Evolutionary conservation across 2,797 vertebrate species (phyloP), one percentile per base, ranked within the genome.

Genomic region (Intellagama lesueurii): DNA sequence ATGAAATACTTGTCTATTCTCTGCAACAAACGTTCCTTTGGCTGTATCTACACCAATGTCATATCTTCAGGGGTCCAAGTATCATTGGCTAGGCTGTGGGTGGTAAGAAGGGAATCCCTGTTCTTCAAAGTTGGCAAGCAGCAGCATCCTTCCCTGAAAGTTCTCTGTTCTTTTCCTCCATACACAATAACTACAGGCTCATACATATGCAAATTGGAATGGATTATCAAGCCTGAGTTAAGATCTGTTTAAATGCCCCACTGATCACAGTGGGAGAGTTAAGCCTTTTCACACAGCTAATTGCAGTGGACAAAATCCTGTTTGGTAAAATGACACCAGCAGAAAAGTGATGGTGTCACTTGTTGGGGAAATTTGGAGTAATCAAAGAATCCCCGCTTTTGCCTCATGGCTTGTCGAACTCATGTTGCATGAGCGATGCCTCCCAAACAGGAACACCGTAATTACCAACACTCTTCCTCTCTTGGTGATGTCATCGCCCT

Each of bases 1-100:
- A 49, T 90, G 73, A 92, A 84, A 32, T 81, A 17, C 83, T 80
- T 86, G 22, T 17, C 90, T 78, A 6, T 9, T 89, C 2, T 88
- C 47, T 16, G 66, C 22, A 7, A 81, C 90, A 17, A 56, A 30
- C 0, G 22, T 44, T 0, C 1, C 6, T 40, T 5, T 75, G 87
- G 7, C 14, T 2, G 44, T 87, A 70, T 84, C 17, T 69, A n/a
- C 40, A n/a, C 40, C 22, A 80, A 64, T 64, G 1, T 80, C 22
- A 32, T 12, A 69, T 56, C 30, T 7, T 24, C 8, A 44, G 24
- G 64, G 30, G 24, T 35, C 32, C 14, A 64, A 19, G 60, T 56
- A 9, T 56, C 52, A 56, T 56, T 56, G 52, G 52, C 52, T 56
- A 35, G 52, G 52, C 52, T 56, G 52, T 47, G 40, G 24, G 26